These are phyloP conservation scores for Avahi laniger DNA, from an alignment of 2,797 vertebrate species.

Conservation along the genomic window DNA sequence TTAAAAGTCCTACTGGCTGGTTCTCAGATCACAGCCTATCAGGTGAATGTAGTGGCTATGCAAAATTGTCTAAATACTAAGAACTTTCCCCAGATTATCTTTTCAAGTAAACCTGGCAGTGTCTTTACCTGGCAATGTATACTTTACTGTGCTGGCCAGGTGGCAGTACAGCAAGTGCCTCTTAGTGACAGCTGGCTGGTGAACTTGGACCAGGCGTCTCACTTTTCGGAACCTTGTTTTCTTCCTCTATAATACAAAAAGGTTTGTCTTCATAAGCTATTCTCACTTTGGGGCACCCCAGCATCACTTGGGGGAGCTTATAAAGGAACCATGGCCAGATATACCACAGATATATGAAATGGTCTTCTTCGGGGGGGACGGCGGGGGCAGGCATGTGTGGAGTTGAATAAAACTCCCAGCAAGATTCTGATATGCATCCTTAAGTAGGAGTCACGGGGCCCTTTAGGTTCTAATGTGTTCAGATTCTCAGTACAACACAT, in stretches of 20 bases:
- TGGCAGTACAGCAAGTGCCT: not conserved
- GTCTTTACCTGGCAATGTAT: not conserved
- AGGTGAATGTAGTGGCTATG: not conserved
- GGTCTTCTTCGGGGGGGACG: not conserved
- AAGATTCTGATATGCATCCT: not conserved
- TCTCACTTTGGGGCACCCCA: not conserved
- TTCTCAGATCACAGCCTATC: not conserved
- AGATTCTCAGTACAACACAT: not conserved
- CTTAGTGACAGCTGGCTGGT: not conserved
- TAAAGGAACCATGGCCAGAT: not conserved
- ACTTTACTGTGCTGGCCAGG: not conserved
- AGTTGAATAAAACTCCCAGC: not conserved
- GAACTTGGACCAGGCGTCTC: not conserved
- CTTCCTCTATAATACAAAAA: not conserved
- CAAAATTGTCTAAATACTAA: not conserved
- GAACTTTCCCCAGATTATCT: not conserved
- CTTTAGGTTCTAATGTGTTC: not conserved
- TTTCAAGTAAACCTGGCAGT: not conserved
- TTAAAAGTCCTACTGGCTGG: not conserved
- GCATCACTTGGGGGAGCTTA: not conserved
- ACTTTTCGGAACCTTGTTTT: not conserved
- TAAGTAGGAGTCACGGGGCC: not conserved
- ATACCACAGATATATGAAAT: not conserved
- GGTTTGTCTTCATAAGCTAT: not conserved
- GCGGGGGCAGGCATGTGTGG: rapidly evolving